phyloP scores from a whole-genome alignment of 2,797 vertebrate species.

The Squalus acanthias region DNA sequence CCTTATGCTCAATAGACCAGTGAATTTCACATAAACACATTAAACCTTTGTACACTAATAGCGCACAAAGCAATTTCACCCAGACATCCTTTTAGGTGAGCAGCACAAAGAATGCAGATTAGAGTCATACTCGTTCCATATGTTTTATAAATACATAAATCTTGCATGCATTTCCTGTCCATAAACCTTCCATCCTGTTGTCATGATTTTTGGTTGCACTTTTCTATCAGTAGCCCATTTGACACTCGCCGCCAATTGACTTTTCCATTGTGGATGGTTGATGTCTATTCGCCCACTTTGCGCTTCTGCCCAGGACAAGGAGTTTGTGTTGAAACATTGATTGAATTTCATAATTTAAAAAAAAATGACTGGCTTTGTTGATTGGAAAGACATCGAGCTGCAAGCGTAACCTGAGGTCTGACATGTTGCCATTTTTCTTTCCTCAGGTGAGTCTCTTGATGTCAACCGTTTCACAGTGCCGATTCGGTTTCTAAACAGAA shows the following conservation, averaged over 20 bases:
- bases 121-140: neutral
- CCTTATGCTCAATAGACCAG: neutral
- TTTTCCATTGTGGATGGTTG: neutral
- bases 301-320: neutral
- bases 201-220: neutral
- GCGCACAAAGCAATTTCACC: neutral
- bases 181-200: neutral
- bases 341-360: neutral
- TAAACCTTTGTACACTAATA: neutral
- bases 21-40: neutral
- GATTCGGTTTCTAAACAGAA: slow-evolving; percentile 35
- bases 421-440: neutral
- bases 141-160: neutral
- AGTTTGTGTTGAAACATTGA: neutral
- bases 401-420: neutral
- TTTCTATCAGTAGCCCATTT: neutral
- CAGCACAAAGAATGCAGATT: neutral
- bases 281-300: neutral
- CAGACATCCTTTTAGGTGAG: neutral
- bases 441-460: fast-evolving
- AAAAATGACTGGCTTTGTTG: neutral
- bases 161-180: neutral
- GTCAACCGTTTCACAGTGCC: neutral
- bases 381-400: neutral
- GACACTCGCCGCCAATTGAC: neutral